A percentile compares a stretch with the other conserved stretches of the same genome.
Evolutionary conservation across 2,888 invertebrate species (phyloP).

Genomic region (Scaptomyza cyrtandrae): DNA sequence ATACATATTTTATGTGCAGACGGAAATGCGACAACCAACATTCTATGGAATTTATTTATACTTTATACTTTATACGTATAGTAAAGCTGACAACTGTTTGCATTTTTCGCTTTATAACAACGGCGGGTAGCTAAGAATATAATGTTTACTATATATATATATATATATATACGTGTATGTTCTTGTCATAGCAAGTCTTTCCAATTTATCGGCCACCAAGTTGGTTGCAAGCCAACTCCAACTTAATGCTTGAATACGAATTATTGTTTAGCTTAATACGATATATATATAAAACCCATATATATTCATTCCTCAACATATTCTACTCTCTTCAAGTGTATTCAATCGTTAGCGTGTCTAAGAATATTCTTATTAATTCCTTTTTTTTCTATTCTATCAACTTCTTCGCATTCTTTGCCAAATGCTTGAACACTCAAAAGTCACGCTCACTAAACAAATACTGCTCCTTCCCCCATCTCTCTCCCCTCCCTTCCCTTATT

Average conservation of each 20-base stretch:
- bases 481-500: not conserved
- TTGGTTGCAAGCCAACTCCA: not conserved
- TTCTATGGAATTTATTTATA: constrained; percentile 9
- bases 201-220: not conserved
- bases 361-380: too few species aligned
- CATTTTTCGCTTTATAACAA: not conserved
- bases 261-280: too few species aligned
- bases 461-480: constrained; percentile 2
- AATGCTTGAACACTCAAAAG: constrained; percentile 36
- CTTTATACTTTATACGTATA: not conserved
- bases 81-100: constrained; percentile 9
- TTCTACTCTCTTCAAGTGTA: too few species aligned
- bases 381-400: too few species aligned
- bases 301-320: too few species aligned
- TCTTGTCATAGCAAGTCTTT: not conserved
- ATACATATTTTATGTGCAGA: constrained; percentile 32
- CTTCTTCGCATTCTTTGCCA: not conserved
- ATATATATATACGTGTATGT: too few species aligned
- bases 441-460: constrained; percentile 51
- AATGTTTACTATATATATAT: not conserved
- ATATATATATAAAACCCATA: too few species aligned
- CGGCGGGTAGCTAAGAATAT: not conserved
- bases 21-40: constrained; percentile 70
- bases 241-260: too few species aligned
- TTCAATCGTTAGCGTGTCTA: too few species aligned